A percentile compares a stretch with the other conserved stretches of the same genome.
phyloP scores from a whole-genome alignment of 2,797 vertebrate genomes.

The Octomys mimax region DNA sequence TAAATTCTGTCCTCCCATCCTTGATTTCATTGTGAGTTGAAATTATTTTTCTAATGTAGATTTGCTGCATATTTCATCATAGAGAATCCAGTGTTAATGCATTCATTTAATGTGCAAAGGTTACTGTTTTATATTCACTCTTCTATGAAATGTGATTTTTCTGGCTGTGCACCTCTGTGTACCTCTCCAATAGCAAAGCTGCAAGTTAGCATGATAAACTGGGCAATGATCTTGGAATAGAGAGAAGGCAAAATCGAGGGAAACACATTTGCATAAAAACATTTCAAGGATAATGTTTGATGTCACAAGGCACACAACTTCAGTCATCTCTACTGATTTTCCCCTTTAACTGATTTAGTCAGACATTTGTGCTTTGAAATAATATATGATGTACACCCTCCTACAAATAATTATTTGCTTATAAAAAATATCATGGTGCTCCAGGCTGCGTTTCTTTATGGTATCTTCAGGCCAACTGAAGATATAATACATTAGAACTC shows the following conservation, averaged over 20 bases:
- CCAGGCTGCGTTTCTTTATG: background rate
- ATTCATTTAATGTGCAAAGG: constrained; percentile 61
- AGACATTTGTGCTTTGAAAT: constrained; percentile 43
- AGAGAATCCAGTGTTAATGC: constrained; percentile 12
- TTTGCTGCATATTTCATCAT: constrained; percentile 41
- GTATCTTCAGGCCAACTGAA: constrained; percentile 1
- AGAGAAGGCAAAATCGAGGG: constrained; percentile 55
- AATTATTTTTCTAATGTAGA: background rate
- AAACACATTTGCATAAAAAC: constrained; percentile 66
- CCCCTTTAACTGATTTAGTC: constrained; percentile 48
- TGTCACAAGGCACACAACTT: constrained; percentile 13
- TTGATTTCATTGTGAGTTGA: constrained; percentile 28
- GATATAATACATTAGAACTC: background rate
- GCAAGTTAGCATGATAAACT: constrained; percentile 63
- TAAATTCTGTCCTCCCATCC: background rate
- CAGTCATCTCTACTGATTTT: constrained; percentile 52
- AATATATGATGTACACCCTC: background rate
- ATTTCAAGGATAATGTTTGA: constrained; percentile 64
- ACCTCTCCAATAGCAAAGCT: constrained; percentile 62
- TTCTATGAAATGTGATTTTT: constrained; percentile 76
- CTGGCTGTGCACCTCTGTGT: constrained; percentile 30
- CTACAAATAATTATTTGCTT: constrained; percentile 68
- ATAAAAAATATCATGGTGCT: background rate
- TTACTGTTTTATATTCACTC: constrained; percentile 73
- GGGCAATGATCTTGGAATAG: constrained; percentile 38